phyloP scores from a whole-genome alignment of 2,797 vertebrate genomes.

The Sebastes elongatus region DNA sequence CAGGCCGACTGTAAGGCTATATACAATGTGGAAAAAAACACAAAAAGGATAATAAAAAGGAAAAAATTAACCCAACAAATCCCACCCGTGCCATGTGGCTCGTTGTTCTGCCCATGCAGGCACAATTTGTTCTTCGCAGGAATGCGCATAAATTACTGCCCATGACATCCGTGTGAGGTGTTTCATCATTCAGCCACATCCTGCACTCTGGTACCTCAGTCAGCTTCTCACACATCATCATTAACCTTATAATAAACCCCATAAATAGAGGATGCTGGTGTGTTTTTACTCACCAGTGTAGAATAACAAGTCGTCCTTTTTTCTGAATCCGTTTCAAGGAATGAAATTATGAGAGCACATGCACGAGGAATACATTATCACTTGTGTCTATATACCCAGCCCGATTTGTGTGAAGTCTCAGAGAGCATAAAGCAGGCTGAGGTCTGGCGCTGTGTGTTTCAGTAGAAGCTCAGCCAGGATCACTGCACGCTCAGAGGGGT shows the following conservation, averaged over 20 bases:
- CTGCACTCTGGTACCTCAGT: conserved; percentile 38
- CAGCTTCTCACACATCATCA: neutral
- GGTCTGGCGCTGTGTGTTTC: neutral
- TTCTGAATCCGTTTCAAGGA: conserved; percentile 66
- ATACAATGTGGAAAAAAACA: neutral
- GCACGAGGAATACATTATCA: conserved; percentile 76
- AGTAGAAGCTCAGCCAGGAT: neutral
- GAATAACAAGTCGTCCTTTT: conserved; percentile 15
- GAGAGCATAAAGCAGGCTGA: neutral
- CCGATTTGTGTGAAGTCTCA: neutral
- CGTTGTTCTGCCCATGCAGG: neutral
- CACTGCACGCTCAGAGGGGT: accelerated
- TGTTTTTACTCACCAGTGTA: conserved; percentile 52
- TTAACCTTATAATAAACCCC: neutral
- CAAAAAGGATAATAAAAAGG: neutral
- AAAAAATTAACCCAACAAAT: neutral
- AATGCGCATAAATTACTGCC: conserved; percentile 43
- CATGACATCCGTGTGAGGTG: conserved; percentile 65
- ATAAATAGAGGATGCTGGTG: neutral
- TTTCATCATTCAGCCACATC: conserved; percentile 82
- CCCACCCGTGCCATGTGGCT: conserved; percentile 23
- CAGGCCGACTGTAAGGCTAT: neutral
- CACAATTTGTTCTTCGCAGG: conserved; percentile 34
- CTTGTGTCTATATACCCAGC: conserved; percentile 2
- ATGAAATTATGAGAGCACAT: conserved; percentile 82